Evolutionary conservation across 2,113 vertebrate genomes (phyloP), one percentile per base, ranked within the genome.

Genomic region (Pogonocichla stellata): DNA sequence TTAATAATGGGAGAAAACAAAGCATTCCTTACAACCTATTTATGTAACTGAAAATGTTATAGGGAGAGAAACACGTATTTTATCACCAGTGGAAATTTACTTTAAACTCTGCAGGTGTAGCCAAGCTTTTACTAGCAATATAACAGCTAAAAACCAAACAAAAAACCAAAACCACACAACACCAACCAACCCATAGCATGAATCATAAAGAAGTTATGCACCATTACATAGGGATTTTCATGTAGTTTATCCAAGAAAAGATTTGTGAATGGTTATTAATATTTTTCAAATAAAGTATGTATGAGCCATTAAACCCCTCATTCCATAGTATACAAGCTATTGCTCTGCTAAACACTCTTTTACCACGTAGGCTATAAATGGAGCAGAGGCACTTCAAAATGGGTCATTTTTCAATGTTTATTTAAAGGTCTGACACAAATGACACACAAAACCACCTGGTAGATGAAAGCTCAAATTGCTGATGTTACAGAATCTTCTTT

Each of bases 271-370:
- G 79, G 92, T 97, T 98, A 98, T 94, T 98, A 97, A 97, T 97
- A 98, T 97, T 98, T 98, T 98, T 97, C 93, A 97, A 96, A 97
- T 98, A 95, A 97, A 97, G 95, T 96, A 92, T 97, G 95, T 95
- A 98, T 97, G 97, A 98, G 96, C 96, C 97, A 98, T 98, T 98
- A 98, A 98, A 96, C 88, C 96, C 54, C 80, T 90, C 95, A 96
- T 97, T 98, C 93, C 79, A 73, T 19, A 73, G 87, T 89, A 94
- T 95, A 90, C 86, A 98, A 97, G 58, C 56, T 91, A 95, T 93
- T 96, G 94, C 94, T 97, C 93, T 92, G 92, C 95, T 95, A 97
- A 95, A 89, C 66, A 90, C 54, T 88, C 77, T 87, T 97, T 94
- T 79, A 86, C 53, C 84, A 83, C 53, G 86, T 79, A 94, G 58